phyloP scores from a whole-genome alignment of 92 coral and sea anemone genomes.

The Umimayanthus chanpuru region DNA sequence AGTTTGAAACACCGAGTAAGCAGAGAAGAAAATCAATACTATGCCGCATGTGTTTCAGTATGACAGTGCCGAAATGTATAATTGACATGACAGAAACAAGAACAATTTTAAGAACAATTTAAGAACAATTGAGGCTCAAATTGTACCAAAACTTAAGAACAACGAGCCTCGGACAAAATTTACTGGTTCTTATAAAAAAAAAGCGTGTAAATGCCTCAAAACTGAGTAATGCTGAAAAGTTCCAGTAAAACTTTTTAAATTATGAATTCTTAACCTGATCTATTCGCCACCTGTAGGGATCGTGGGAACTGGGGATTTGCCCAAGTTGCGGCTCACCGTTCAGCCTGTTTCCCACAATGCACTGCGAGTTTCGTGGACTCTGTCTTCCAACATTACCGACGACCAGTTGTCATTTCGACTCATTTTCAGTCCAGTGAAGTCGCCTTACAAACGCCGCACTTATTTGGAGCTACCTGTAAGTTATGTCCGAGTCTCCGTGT shows the following conservation, averaged over 20 bases:
- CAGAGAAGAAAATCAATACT: no score
- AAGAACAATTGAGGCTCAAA: no score
- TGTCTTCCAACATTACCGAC: not conserved
- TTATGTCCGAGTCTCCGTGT: not conserved
- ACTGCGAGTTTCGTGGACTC: conserved; percentile 5
- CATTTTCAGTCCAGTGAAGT: not conserved
- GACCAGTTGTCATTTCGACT: not conserved
- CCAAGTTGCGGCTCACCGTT: not conserved
- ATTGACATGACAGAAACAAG: no score
- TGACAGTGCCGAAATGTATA: no score
- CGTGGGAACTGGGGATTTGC: not conserved
- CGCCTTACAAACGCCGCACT: conserved; percentile 11
- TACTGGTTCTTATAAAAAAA: no score
- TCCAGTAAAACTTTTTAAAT: not conserved
- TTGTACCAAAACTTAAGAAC: no score
- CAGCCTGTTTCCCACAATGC: not conserved
- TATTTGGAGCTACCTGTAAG: conserved; percentile 8
- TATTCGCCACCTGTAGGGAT: not conserved
- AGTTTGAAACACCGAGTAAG: no score
- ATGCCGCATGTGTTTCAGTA: no score
- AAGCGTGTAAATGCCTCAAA: no score
- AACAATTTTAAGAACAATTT: no score
- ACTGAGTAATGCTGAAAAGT: not conserved
- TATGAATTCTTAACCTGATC: not conserved
- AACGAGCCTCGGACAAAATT: no score